A percentile compares a stretch with the other conserved stretches of the same genome.
These are phyloP conservation scores for Volucella bombylans DNA, from an alignment of 2,888 invertebrate species.

Conservation along the genomic window DNA sequence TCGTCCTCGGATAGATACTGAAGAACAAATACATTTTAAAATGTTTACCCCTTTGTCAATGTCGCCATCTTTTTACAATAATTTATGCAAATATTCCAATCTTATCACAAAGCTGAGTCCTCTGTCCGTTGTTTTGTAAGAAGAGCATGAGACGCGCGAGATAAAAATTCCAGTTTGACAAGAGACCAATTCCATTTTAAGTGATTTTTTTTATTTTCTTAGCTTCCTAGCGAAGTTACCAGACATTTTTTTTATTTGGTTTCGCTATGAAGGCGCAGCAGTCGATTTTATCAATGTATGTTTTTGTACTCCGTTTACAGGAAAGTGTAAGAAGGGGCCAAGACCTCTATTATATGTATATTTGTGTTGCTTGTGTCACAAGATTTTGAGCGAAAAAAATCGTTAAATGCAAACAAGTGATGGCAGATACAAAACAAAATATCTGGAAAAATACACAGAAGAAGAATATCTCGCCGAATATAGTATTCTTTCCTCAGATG, in stretches of 20 bases:
- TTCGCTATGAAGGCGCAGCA: slow-evolving; percentile 33
- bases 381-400: slow-evolving; percentile 3
- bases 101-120: slow-evolving; percentile 57
- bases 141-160: slow-evolving; percentile 40
- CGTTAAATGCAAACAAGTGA: slow-evolving; percentile 43
- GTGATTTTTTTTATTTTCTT: slow-evolving; percentile 33
- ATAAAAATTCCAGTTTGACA: slow-evolving; percentile 71
- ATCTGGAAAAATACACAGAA: slow-evolving; percentile 5
- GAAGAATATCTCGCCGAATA: slow-evolving; percentile 37
- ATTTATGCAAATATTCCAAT: slow-evolving; percentile 71
- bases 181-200: slow-evolving; percentile 66
- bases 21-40: slow-evolving; percentile 34
- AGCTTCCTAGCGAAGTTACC: slow-evolving; percentile 7
- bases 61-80: slow-evolving; percentile 66
- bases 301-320: slow-evolving; percentile 11
- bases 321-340: slow-evolving; percentile 10
- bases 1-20: slow-evolving; percentile 24
- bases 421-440: slow-evolving; percentile 29
- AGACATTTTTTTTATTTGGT: slow-evolving; percentile 46
- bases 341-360: slow-evolving; percentile 27
- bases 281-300: slow-evolving; percentile 60
- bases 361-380: slow-evolving; percentile 34
- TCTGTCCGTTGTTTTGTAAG: slow-evolving; percentile 56
- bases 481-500: slow-evolving; percentile 31
- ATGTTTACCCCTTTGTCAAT: slow-evolving; percentile 66